Percentiles rank a stretch among this genome's conserved stretches.
Conservation (phyloP, 2,797 vertebrate genomes). For the Tarsius wallacei region DNA sequence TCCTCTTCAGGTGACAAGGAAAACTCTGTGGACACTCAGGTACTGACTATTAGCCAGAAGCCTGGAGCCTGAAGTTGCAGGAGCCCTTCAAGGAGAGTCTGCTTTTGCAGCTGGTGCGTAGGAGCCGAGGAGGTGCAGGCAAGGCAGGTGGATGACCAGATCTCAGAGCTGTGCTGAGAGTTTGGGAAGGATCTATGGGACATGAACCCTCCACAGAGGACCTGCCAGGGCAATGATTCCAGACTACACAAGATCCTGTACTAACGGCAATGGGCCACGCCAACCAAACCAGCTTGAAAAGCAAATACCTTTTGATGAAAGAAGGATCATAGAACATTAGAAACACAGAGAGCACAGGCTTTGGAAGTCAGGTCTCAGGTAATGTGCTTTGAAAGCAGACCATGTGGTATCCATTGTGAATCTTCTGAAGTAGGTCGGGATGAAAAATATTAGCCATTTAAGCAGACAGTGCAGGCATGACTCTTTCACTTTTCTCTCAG, state of each 20-base stretch:
- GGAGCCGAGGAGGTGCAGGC: neutral
- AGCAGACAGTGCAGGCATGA: rapidly evolving
- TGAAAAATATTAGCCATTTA: rapidly evolving
- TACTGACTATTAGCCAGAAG: rapidly evolving
- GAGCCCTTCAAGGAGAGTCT: rapidly evolving
- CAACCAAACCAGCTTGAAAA: neutral
- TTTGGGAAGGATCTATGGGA: rapidly evolving
- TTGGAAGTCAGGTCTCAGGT: rapidly evolving
- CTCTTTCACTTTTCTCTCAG: rapidly evolving
- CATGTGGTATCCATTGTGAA: rapidly evolving
- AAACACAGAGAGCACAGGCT: rapidly evolving
- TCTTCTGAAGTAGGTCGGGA: neutral
- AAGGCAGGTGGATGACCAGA: neutral
- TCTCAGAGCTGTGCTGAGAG: no score
- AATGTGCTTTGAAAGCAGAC: neutral
- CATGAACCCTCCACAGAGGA: rapidly evolving
- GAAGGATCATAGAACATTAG: rapidly evolving
- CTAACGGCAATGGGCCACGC: rapidly evolving
- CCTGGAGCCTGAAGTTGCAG: rapidly evolving
- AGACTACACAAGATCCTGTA: rapidly evolving
- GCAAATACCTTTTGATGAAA: rapidly evolving
- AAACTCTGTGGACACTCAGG: rapidly evolving
- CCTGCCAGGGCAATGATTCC: rapidly evolving
- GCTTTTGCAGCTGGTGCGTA: rapidly evolving
- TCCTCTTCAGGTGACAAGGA: rapidly evolving